Base-by-base conservation (phyloP, 2,888 invertebrate species). In the Chymomyza caudatula region DNA sequence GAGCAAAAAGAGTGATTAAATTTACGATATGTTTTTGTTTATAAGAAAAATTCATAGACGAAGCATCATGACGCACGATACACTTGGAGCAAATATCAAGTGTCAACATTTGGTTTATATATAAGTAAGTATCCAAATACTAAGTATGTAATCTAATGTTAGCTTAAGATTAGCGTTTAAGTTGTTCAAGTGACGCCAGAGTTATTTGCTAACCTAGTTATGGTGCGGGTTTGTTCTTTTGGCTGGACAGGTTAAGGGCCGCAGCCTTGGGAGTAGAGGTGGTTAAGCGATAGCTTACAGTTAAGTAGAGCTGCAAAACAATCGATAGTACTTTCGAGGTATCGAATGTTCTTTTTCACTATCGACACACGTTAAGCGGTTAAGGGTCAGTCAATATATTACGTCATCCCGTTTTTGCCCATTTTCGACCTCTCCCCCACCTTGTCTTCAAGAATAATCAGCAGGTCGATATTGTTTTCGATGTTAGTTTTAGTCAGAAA, bases 161-260 rank as follows among this genome's bases (percentile, higher is more conserved):
- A 42, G 51, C 67, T 67, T 76, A 67, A 67, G 56, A 54, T 67
- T 69, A 63, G 67, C 53, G 62, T 64, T 55, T 47, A 44, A 58
- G 42, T 67, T 58, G 72, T 63, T 73, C 76, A 81, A 58, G 54
- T 65, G 66, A 65, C 69, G 29, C 2, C 2, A 37, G 11, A 37
- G 29, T 37, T 37, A 76, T 79, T 79, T 70, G 51, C 74, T 61
- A 64, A 22, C 23, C 63, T 60, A 69, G 43, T 82, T 79, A 71
- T 59, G 20, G 20, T 49, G 54, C 29, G 8, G 11, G 11, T 37
- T 37, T 37, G 29, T 37, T 29, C 2, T 29, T 29, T 29, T 25
- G 25, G 25, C 25, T 3, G 3, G 25, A 25, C 3, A 29, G 29
- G 29, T 29, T 29, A 25, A 25, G 5, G 3, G 3, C 3, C 29